Base-by-base conservation (phyloP, 2,888 invertebrate genomes). In the Pyrocoelia pectoralis region DNA sequence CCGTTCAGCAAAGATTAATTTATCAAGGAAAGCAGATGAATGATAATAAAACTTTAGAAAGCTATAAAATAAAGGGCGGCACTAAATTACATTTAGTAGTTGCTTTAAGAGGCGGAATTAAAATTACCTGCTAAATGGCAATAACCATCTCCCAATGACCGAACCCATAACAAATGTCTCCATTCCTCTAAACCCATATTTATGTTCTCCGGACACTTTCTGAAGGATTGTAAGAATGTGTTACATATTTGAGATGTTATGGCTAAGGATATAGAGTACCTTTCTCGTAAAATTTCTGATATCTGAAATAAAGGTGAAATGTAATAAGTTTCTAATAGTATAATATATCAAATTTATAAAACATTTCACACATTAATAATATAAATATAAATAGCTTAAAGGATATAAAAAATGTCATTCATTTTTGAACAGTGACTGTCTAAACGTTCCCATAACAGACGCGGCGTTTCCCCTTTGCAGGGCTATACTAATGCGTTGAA, bases 201-300 rank as follows among this genome's bases (percentile, higher is more conserved):
- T 61, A 88, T 85, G 80, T 93, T 92, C 76, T 94, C 93, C 8
- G 94, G 94, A 74, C 92, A 90, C 69, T 90, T 89, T 68, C 94
- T 86, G 81, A 94, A 94, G 54, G 89, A 85, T 74, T 87, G 87
- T 71, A 94, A 84, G 81, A 89, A 94, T 65, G 84, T 86, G 50
- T 87, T 83, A 55, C 91, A 89, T 69, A 88, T 87, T 75, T 86
- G 83, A 62, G 82, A 81, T 10, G 94, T 90, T 40, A 83, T 82
- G 49, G 89, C 89, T 73, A 84, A 80, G 12, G 87, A 84, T 51
- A 94, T 82, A 53, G 86, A 87, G 81, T 90, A 91, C 75, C 89
- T 86, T 75, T 87, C 85, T 75, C 84, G 84, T 83, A 81, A 75
- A 69, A 83, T 81, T 75, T 85, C 84, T 57, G 83, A 78, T 71